Conservation (phyloP, 2,888 invertebrate genomes). For the Harmothoe impar region DNA sequence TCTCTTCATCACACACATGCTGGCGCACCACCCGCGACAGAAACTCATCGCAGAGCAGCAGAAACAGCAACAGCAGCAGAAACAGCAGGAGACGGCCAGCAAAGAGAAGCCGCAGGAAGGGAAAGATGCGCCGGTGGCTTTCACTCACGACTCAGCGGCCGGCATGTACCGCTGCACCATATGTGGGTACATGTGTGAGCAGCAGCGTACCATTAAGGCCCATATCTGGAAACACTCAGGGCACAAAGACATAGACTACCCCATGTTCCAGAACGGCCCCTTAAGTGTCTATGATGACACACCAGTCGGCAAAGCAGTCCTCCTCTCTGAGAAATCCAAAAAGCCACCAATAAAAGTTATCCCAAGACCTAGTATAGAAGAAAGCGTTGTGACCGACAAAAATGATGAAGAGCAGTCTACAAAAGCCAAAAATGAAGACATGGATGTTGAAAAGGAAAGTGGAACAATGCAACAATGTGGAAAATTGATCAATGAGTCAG, state of each 20-base stretch:
- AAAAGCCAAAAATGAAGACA: not conserved
- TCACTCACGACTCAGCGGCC: conserved; percentile 67
- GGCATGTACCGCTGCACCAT: conserved; percentile 80
- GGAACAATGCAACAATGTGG: no score
- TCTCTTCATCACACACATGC: conserved; percentile 78
- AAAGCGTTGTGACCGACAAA: not conserved
- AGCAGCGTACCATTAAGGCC: conserved; percentile 82
- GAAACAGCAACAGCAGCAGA: conserved; percentile 62
- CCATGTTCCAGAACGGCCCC: conserved; percentile 82
- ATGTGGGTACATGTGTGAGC: conserved; percentile 82
- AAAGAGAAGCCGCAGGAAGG: conserved; percentile 24
- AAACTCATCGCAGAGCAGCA: conserved; percentile 54
- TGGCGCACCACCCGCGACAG: conserved; percentile 70
- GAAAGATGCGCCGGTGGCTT: conserved; percentile 35
- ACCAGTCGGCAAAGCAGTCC: conserved; percentile 62
- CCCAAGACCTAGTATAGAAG: not conserved
- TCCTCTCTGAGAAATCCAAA: not conserved
- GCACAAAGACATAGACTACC: conserved; percentile 81
- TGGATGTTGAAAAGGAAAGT: conserved; percentile 5
- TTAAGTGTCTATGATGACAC: conserved; percentile 79
- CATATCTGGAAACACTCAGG: conserved; percentile 83
- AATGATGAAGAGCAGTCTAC: not conserved
- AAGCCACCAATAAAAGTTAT: conserved; percentile 52
- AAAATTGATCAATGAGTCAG: not conserved
- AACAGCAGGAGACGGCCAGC: conserved; percentile 61